Evolutionary conservation across 64 coral and sea anemone species (phyloP), one percentile per base, ranked within the genome.

Genomic region (Montipora cactus): DNA sequence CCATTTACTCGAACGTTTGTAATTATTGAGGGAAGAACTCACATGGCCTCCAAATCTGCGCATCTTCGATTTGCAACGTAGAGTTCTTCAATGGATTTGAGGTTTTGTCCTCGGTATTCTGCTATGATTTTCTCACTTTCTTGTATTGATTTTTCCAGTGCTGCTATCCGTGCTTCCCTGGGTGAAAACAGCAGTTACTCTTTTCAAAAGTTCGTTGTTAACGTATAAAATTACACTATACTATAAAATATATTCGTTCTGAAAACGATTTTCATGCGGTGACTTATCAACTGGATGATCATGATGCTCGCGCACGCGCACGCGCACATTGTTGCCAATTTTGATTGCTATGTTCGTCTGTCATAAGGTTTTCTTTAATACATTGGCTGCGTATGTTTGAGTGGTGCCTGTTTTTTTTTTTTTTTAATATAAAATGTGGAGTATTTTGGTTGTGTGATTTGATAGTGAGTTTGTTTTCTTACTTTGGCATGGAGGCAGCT

Each of bases 401-500:
- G 11, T 57, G 53, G 0, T 6, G 6, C 11, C 53, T 11, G 7
- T 57, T 8, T 11, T 57, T 57, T 57, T 0, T 57, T n/a, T 18
- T 64, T 12, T 11, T 16, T 0, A 12, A 14, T 16, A 14, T 10
- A 64, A 64, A 14, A 19, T 64, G 61, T 16, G 61, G 13, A 64
- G 61, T 64, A 64, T 14, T 19, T 64, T 64, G 61, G 8, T 7
- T 64, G 14, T 64, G 14, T 15, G 45, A 3, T 12, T 37, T 67
- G 15, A 67, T 1, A 45, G 15, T 47, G 44, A 79, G 48, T 25
- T 1, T 78, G 84, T 37, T 37, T 2, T 37, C 88, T 86, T 90
- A 95, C 93, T 95, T 90, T 52, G 93, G 93, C 88, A 95, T 89
- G 10, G 93, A 84, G 2, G 90, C 88, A 23, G 93, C 93, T 90